Percentiles rank a stretch among this genome's conserved stretches.
Conservation (phyloP, 2,888 invertebrate species). For the Cataglyphis altisquamis region DNA sequence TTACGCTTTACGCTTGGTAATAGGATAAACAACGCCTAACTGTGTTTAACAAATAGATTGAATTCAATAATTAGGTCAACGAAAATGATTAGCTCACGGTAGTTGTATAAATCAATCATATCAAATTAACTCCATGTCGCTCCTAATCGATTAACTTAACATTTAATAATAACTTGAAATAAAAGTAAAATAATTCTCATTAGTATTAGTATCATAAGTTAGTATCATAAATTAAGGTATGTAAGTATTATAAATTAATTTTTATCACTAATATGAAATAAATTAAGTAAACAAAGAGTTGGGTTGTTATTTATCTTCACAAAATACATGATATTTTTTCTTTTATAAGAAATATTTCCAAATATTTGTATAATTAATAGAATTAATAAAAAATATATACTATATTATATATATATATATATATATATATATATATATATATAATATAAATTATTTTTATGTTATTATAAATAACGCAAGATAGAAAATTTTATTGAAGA, state of each 20-base stretch:
- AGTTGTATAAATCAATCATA: not conserved
- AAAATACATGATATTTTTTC: not conserved
- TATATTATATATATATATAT: not conserved
- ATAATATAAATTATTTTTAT: not conserved
- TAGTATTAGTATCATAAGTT: not conserved
- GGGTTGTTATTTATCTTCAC: not conserved
- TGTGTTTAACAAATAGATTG: conserved; percentile 81
- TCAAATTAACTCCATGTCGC: conserved; percentile 19
- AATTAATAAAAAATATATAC: not conserved
- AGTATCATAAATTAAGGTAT: not conserved
- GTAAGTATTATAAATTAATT: not conserved
- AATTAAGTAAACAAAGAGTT: not conserved
- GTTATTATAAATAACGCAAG: not conserved
- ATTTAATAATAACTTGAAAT: not conserved
- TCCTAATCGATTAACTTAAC: not conserved
- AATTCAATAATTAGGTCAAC: conserved; percentile 80
- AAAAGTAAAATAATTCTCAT: not conserved
- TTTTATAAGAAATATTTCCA: not conserved
- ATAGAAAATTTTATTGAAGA: not conserved
- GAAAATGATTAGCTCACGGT: conserved; percentile 61
- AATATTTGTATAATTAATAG: not conserved
- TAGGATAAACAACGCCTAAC: conserved; percentile 76
- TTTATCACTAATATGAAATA: not conserved
- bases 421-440: too few species aligned
- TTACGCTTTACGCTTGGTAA: conserved; percentile 49